phyloP scores from a whole-genome alignment of 2,113 vertebrate species.

The Tachycineta bicolor region DNA sequence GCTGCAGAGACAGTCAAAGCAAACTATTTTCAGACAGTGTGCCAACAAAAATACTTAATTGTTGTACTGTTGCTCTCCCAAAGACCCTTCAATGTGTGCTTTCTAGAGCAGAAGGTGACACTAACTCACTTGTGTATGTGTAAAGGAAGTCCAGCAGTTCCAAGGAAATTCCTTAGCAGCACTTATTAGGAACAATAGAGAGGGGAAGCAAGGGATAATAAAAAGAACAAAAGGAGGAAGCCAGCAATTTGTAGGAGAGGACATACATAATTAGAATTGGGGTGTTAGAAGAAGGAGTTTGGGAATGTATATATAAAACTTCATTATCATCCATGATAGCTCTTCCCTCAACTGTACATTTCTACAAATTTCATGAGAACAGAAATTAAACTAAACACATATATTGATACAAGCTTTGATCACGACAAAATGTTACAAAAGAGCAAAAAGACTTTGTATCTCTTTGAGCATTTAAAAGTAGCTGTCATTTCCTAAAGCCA shows the following conservation, averaged over 20 bases:
- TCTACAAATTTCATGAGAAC: background rate
- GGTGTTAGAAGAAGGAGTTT: background rate
- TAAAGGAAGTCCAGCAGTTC: background rate
- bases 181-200: background rate
- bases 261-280: background rate
- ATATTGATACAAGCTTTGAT: background rate
- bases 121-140: background rate
- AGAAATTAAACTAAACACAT: background rate
- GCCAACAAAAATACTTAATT: background rate
- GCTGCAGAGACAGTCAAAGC: background rate
- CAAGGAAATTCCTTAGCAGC: background rate
- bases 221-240: background rate
- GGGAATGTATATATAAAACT: background rate
- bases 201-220: background rate
- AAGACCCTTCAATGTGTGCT: background rate
- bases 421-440: background rate
- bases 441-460: background rate
- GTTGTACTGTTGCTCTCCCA: background rate
- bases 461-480: background rate
- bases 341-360: background rate
- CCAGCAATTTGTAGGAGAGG: background rate
- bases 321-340: background rate
- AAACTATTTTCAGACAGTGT: background rate
- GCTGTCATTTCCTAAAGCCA: background rate
- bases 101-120: background rate